Evolutionary conservation across 2,113 vertebrate genomes (phyloP), one percentile per base, ranked within the genome.

Genomic region (Mastomys natalensis): DNA sequence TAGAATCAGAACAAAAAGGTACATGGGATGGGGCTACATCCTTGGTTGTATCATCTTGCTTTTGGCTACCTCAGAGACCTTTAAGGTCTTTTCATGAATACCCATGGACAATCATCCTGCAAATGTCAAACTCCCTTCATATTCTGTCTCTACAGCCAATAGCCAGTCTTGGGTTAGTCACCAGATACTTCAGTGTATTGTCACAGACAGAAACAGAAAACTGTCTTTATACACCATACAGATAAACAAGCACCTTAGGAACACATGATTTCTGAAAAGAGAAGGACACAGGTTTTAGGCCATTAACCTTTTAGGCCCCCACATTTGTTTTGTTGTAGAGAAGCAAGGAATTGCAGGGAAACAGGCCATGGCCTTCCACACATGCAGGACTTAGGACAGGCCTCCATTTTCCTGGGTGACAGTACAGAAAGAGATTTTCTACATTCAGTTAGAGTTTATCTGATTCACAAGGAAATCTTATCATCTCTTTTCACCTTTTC

Each of bases 51-150:
- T 81, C 4, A 40, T 73, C 6, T 22, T 1, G 3, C 45, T 85
- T 74, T 58, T 22, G 51, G 45, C n/a, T 60, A 21, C 29, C 19
- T 93, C 37, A 29, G 9, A 97, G 48, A 81, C 12, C 3, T 45
- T 29, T 5, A 34, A 34, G 34, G 51, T 0, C 9, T 55, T 80
- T 70, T 3, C 0, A 0, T 91, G 29, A 2, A 51, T 1, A 0
- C 6, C 31, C 13, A 60, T 1, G 16, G 66, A n/a, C 19, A 43
- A 26, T 19, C 9, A 2, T 17, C 21, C 72, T 82, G 26, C 6
- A 60, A 4, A 0, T 45, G 16, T 37, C 45, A 89, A 85, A 19
- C 37, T 74, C 34, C 34, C 24, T 62, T 80, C 58, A 24, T 8
- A 7, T 92, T 64, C 24, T 16, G 17, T 3, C 12, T 48, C 11